A percentile compares a stretch with the other conserved stretches of the same genome.
Conservation (phyloP, 2,888 invertebrate genomes). For the Diplolepis rosae region DNA sequence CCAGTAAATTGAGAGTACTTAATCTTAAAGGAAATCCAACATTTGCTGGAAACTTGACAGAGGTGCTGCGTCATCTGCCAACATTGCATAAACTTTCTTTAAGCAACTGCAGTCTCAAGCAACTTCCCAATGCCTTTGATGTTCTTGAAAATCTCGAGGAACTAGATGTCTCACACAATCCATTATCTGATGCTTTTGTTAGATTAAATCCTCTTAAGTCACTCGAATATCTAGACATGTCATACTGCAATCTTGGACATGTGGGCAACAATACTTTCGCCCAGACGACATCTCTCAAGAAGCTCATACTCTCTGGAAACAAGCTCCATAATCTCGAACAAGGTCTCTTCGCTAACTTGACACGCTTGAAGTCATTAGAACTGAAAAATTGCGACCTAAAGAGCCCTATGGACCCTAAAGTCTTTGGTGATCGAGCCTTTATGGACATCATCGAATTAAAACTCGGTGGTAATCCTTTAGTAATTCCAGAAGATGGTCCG, state of each 20-base stretch:
- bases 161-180: conserved; percentile 83
- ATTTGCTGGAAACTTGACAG: conserved; percentile 81
- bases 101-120: conserved; percentile 80
- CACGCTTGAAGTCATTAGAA: conserved; percentile 80
- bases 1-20: conserved; percentile 79
- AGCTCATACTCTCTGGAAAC: conserved; percentile 81
- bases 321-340: conserved; percentile 80
- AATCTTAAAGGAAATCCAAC: conserved; percentile 82
- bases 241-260: conserved; percentile 81
- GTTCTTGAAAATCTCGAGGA: conserved; percentile 80
- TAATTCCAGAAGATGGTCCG: conserved; percentile 77
- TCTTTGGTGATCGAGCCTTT: conserved; percentile 81
- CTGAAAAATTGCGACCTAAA: conserved; percentile 82
- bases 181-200: conserved; percentile 81
- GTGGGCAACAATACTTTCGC: conserved; percentile 81
- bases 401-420: conserved; percentile 79
- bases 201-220: conserved; percentile 80
- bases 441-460: conserved; percentile 81
- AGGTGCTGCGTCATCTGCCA: conserved; percentile 79
- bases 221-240: conserved; percentile 83
- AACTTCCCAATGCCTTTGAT: conserved; percentile 81
- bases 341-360: conserved; percentile 81
- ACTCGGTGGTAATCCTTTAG: conserved; percentile 81
- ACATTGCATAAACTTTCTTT: conserved; percentile 81
- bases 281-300: conserved; percentile 81